Conservation (phyloP, 2,888 invertebrate species). For the Caenorhabditis afra region DNA sequence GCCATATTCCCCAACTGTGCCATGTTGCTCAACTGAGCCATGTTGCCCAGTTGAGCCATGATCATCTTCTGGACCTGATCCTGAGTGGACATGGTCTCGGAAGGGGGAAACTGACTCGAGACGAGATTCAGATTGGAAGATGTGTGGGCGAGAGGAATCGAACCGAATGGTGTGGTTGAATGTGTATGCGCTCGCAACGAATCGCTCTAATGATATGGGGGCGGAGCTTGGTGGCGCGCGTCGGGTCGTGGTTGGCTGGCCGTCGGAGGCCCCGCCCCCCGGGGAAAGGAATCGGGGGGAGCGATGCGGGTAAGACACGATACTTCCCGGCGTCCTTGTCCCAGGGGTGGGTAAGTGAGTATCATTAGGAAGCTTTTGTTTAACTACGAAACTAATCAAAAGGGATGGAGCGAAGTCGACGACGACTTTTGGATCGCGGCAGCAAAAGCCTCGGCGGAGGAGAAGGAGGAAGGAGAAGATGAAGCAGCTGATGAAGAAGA, state of each 20-base stretch:
- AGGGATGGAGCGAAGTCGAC: slow-evolving; percentile 7
- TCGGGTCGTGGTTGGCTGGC: slow-evolving; percentile 20
- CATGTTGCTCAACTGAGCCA: slow-evolving; percentile 28
- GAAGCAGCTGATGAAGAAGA: slow-evolving; percentile 6
- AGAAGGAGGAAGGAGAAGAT: slow-evolving; percentile 2
- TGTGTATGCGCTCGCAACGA: slow-evolving; percentile 56
- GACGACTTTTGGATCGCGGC: too few relatives aligned
- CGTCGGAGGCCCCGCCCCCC: slow-evolving; percentile 27
- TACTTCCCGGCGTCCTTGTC: slow-evolving; percentile 29
- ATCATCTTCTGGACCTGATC: slow-evolving; percentile 65
- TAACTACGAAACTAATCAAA: slow-evolving; percentile 53
- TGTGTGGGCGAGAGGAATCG: slow-evolving; percentile 2
- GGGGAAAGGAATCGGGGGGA: slow-evolving; percentile 6
- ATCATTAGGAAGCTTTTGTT: slow-evolving; percentile 55
- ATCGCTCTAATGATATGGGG: slow-evolving; percentile 60
- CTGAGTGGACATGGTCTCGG: slow-evolving; percentile 59
- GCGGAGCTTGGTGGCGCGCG: slow-evolving; percentile 28
- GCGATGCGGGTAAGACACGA: slow-evolving; percentile 45
- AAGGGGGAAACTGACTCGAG: background rate
- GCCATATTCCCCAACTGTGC: slow-evolving; percentile 45
- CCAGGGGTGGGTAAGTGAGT: slow-evolving; percentile 50
- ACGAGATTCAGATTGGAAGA: slow-evolving; percentile 11
- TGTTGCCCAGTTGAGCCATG: slow-evolving; percentile 57
- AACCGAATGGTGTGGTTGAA: slow-evolving; percentile 49
- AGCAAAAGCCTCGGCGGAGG: background rate